These are phyloP conservation scores for Entelurus aequoreus DNA, from an alignment of 2,113 vertebrate species.

Conservation along the genomic window DNA sequence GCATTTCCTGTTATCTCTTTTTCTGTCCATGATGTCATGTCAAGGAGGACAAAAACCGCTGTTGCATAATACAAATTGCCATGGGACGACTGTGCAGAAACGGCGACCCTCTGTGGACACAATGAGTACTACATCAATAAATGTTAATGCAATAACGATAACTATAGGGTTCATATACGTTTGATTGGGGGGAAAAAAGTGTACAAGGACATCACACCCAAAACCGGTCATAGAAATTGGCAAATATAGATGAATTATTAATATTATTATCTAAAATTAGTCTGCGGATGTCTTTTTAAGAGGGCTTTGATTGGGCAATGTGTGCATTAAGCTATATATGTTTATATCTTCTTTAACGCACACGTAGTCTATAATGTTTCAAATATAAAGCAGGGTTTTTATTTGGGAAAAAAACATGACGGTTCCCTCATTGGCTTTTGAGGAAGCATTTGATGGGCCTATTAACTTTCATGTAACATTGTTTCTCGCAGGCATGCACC, in stretches of 20 bases:
- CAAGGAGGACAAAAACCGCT: conserved; percentile 23
- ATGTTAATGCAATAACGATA: conserved; percentile 40
- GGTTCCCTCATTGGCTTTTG: conserved; percentile 50
- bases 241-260: no score
- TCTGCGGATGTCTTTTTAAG: no score
- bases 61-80: conserved; percentile 5
- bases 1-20: not conserved
- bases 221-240: no score
- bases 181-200: no score
- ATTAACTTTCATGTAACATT: conserved; percentile 73
- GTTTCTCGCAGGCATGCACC: conserved; percentile 67
- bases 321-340: no score
- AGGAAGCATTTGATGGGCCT: conserved; percentile 67
- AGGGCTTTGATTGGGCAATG: no score
- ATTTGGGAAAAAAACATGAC: conserved; percentile 22
- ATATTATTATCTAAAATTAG: no score
- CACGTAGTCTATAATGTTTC: no score
- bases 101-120: conserved; percentile 45
- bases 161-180: conserved; percentile 11
- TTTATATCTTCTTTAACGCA: no score
- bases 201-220: not conserved
- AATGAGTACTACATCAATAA: conserved; percentile 28
- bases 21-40: conserved; percentile 16
- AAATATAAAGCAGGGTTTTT: not conserved
- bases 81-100: conserved; percentile 18